Conservation (phyloP, 2,113 vertebrate genomes). For the Otis tarda region DNA sequence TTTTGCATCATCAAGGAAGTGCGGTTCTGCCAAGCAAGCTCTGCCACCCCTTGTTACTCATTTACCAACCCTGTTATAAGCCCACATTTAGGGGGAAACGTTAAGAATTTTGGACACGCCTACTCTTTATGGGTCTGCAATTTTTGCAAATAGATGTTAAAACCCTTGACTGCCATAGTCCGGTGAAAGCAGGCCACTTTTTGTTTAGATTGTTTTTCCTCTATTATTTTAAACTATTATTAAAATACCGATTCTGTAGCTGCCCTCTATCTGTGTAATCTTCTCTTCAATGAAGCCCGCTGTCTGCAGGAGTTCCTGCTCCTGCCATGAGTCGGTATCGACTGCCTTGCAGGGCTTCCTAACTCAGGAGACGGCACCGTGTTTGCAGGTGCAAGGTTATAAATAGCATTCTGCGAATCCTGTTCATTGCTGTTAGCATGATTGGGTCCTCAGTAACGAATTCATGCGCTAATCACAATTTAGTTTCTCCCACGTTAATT, state of each 20-base stretch:
- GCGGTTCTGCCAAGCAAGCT: neutral
- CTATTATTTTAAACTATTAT: slow-evolving; percentile 17
- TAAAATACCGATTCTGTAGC: slow-evolving; percentile 1
- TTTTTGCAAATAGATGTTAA: neutral
- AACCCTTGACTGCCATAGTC: neutral
- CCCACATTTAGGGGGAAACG: neutral
- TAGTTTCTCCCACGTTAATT: slow-evolving; percentile 47
- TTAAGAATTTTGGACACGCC: neutral
- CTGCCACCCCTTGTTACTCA: neutral
- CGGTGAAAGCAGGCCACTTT: neutral
- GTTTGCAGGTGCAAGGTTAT: slow-evolving; percentile 44
- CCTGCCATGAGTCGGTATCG: neutral
- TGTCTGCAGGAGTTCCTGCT: neutral
- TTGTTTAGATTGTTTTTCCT: neutral
- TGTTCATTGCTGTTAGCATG: slow-evolving; percentile 29
- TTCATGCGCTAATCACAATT: slow-evolving; percentile 46
- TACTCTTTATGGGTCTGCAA: neutral
- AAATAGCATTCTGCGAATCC: slow-evolving; percentile 61
- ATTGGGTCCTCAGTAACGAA: slow-evolving; percentile 33
- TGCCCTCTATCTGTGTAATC: neutral
- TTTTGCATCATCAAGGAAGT: neutral
- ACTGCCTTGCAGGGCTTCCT: slow-evolving; percentile 22
- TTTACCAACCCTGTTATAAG: neutral
- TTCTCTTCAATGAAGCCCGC: neutral
- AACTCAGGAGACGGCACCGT: slow-evolving; percentile 69